Evolutionary conservation across 2,113 vertebrate species (phyloP).

Genomic region (Python bivittatus): DNA sequence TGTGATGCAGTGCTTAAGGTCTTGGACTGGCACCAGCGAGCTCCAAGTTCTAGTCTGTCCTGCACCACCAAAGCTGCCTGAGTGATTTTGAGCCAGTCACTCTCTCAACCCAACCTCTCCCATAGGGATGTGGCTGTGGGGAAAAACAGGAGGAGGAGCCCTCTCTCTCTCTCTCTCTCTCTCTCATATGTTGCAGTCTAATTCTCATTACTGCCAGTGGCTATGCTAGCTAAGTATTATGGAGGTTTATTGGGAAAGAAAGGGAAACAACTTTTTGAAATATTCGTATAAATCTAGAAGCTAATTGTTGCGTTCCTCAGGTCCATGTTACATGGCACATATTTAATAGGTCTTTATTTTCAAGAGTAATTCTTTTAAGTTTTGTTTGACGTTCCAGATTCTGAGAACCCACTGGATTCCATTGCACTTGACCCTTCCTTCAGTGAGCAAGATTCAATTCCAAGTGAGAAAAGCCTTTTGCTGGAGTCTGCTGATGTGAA

Average conservation of each 20-base stretch:
- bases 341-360: background rate
- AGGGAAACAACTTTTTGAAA: background rate
- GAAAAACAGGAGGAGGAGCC: background rate
- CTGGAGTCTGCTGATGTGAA: conserved; percentile 78
- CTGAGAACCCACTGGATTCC: conserved; percentile 70
- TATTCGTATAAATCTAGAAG: background rate
- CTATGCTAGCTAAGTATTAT: background rate
- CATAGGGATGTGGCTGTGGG: background rate
- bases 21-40: background rate
- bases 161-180: too few species aligned
- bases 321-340: background rate
- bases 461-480: conserved; percentile 75
- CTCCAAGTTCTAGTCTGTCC: background rate
- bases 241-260: background rate
- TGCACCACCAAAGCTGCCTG: background rate
- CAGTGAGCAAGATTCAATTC: conserved; percentile 72
- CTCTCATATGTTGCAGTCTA: background rate
- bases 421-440: conserved; percentile 66
- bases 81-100: background rate
- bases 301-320: background rate
- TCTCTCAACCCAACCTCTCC: background rate
- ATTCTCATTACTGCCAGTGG: background rate
- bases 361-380: background rate
- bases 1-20: background rate
- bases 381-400: conserved; percentile 55